Base-by-base conservation (phyloP, 2,797 vertebrate genomes). In the Botia kubotai region DNA sequence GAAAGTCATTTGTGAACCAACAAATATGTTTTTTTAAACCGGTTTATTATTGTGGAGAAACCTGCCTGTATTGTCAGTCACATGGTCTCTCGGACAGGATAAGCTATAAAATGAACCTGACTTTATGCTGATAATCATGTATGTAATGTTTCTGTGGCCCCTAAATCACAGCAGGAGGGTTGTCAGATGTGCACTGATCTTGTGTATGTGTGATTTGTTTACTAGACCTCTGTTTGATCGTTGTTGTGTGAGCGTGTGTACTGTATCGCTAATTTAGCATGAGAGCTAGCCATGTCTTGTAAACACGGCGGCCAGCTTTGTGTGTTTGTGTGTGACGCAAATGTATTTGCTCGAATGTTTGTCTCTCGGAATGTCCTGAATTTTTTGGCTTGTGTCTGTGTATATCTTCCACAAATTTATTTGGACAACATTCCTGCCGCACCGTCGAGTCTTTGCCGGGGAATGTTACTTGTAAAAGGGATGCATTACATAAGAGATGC, bases 121-220 rank as follows among this genome's bases (percentile, higher is more conserved):
- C 23, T 26, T 26, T 26, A 26, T 26, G 23, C 23, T 26, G 23
- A 26, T 26, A 1, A 2, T 26, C 23, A 26, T 29, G 75, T 65
- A 57, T 73, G 67, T 62, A 16, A 29, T 65, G 33, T 65, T 65
- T 39, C 50, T 36, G 62, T 39, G 26, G 4, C 33, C 12, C 52
- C 33, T 13, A 29, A 29, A 74, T 3, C 16, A 10, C 65, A 65
- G 55, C 71, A 46, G 69, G 70, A 67, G 13, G 23, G 52, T 43
- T 57, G 50, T 43, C 70, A 68, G 75, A 69, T 85, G 57, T 48
- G 29, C 60, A 55, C 58, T 46, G 74, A 63, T 58, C 19, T 50
- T 53, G 14, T 77, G 7, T 69, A 21, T 78, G 48, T 75, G 48
- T 60, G 65, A 69, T 82, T 77, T 84, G 48, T 73, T 77, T 71